phyloP scores from a whole-genome alignment of 2,113 vertebrate genomes.

The Lophura nycthemera region DNA sequence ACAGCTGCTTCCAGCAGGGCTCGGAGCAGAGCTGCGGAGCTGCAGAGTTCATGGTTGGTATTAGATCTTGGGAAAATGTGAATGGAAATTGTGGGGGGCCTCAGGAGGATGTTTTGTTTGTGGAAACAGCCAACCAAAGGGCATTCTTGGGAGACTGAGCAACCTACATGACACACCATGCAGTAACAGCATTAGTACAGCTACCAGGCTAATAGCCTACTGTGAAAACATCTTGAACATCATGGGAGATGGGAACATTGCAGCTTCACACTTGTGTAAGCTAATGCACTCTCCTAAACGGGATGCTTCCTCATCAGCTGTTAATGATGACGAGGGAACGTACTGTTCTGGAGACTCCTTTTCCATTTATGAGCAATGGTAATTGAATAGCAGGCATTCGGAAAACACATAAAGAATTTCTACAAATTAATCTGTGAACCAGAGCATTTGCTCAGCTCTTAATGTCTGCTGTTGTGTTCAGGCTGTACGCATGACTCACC shows the following conservation, averaged over 20 bases:
- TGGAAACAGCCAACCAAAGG: not conserved
- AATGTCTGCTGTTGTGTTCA: not conserved
- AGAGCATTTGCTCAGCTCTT: not conserved
- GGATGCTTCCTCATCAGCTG: not conserved
- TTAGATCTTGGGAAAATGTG: not conserved
- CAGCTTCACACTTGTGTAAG: conserved; percentile 16
- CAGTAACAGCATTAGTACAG: not conserved
- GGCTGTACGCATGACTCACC: rapidly evolving
- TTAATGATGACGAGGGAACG: not conserved
- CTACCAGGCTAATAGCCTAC: not conserved
- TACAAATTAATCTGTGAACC: not conserved
- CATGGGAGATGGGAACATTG: not conserved
- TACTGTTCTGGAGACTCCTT: not conserved
- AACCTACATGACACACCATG: not conserved
- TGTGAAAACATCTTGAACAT: conserved; percentile 38
- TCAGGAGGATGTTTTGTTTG: not conserved
- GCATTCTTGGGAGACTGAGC: not conserved
- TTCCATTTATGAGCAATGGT: not conserved
- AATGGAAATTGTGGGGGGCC: not conserved
- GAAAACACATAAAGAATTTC: not conserved
- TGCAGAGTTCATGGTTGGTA: not conserved
- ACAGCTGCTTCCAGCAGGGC: not conserved
- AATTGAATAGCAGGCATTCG: not conserved
- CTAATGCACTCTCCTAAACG: not conserved
- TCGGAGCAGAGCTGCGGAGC: not conserved